Base-by-base conservation (phyloP, 2,888 invertebrate genomes). In the Galeruca laticollis region DNA sequence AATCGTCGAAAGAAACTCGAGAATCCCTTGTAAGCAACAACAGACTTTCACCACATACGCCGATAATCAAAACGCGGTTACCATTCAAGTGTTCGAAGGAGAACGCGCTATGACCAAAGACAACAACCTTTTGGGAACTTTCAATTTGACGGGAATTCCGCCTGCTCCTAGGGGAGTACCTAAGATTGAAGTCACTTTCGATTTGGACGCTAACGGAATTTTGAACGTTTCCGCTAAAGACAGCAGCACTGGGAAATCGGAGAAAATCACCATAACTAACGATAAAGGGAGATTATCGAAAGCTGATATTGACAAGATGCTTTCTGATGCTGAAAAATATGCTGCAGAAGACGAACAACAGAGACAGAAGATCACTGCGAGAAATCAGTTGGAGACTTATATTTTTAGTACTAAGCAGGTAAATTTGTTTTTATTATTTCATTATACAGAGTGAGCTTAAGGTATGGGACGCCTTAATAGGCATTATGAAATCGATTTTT, bases 81-180 rank as follows among this genome's bases (percentile, higher is more conserved):
- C 94, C 40, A 95, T 96, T 78, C 93, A 94, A 86, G 93, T 95
- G 2, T 94, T 91, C 80, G 95, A 96, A 86, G 95, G 95, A 31
- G 95, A 95, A 85, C 88, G 96, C 70, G 92, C 94, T 20, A 93
- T 96, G 94, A 96, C 96, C 9, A 95, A 91, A 83, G 96, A 97
- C 82, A 97, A 97, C 83, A 95, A 97, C 80, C 86, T 94, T 2
- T 84, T 95, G 63, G 94, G 94, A 31, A 94, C 93, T 11, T 94
- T 94, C 80, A 94, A 93, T 80, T 86, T 94, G 20, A 89, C 91
- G 5, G 96, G 95, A 9, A 94, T 96, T 68, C 94, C 95, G 33
- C 95, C 95, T 31, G 94, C 94, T 0, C 95, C 95, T 0, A 88
- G 95, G 75, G 95, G 95, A 18, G 88, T 93, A 1, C 93, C 93